phyloP scores from a whole-genome alignment of 2,797 vertebrate species.

The Lepus oiostolus region DNA sequence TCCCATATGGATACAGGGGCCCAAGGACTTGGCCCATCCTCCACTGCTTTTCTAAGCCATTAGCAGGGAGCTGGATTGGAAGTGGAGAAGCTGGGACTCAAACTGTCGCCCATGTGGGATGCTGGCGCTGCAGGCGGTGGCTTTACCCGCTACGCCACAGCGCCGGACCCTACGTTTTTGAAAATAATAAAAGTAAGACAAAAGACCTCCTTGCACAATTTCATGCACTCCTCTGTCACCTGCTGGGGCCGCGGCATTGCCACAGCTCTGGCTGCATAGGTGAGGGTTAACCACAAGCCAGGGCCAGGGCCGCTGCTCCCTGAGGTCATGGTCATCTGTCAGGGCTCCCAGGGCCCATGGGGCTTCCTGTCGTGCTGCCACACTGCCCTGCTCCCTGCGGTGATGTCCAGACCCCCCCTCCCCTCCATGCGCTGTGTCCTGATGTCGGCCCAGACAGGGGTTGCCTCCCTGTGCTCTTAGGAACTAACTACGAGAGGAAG shows the following conservation, averaged over 20 bases:
- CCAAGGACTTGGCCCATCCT: no score
- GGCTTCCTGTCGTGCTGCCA: not conserved
- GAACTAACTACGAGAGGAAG: not conserved
- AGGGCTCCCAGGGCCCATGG: no score
- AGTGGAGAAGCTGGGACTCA: no score
- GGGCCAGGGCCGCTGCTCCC: not conserved
- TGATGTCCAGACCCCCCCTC: not conserved
- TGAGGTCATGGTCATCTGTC: not conserved
- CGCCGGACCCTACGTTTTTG: not conserved
- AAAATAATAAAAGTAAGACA: not conserved
- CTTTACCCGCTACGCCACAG: not conserved
- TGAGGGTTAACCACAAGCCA: rapidly evolving
- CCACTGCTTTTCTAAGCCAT: no score
- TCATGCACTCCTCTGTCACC: not conserved
- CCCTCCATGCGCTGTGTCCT: not conserved
- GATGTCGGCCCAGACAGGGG: not conserved
- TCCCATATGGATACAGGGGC: no score
- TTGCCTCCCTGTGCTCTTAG: not conserved
- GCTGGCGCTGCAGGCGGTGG: no score
- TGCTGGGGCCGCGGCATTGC: not conserved
- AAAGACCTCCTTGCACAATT: not conserved
- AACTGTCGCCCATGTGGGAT: no score
- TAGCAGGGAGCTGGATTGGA: no score
- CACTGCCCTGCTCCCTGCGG: not conserved
- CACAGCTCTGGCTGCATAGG: not conserved